Conservation (phyloP, 2,888 invertebrate genomes). For the Myathropa florea region DNA sequence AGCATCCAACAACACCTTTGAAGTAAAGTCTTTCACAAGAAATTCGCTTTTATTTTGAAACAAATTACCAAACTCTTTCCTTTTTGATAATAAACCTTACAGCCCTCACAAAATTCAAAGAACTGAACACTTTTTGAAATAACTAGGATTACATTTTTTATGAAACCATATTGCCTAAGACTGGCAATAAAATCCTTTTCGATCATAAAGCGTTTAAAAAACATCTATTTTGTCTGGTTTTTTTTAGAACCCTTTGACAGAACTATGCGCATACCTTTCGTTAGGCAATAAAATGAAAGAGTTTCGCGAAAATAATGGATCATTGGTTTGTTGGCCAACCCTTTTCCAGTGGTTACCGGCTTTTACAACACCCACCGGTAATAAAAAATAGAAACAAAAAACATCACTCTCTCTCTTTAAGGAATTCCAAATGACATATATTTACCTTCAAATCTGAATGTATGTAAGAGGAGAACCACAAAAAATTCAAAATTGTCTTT, state of each 20-base stretch:
- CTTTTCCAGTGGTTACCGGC: constrained; percentile 44
- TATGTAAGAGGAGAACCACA: constrained; percentile 55
- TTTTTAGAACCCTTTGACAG: constrained; percentile 23
- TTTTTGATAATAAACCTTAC: background rate
- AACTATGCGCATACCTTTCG: constrained; percentile 18
- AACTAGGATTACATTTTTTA: background rate
- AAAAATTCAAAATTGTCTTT: constrained; percentile 45
- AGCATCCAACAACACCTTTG: too few species aligned
- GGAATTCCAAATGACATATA: constrained; percentile 10
- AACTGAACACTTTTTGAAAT: background rate
- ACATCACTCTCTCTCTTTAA: constrained; percentile 23
- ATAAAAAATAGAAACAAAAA: constrained; percentile 26
- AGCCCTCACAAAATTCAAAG: background rate
- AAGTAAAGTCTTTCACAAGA: background rate
- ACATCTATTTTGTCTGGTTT: background rate
- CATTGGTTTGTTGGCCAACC: constrained; percentile 40
- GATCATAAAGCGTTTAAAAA: background rate
- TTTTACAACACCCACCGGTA: constrained; percentile 28
- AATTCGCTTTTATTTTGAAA: background rate
- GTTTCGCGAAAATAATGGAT: constrained; percentile 15
- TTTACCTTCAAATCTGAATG: constrained; percentile 25
- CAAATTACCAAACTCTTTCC: background rate
- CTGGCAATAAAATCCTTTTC: constrained; percentile 27
- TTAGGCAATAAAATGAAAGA: constrained; percentile 43
- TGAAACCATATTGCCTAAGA: constrained; percentile 43